Base-by-base conservation (phyloP, 2,888 invertebrate species). In the Hyppa rectilinea region DNA sequence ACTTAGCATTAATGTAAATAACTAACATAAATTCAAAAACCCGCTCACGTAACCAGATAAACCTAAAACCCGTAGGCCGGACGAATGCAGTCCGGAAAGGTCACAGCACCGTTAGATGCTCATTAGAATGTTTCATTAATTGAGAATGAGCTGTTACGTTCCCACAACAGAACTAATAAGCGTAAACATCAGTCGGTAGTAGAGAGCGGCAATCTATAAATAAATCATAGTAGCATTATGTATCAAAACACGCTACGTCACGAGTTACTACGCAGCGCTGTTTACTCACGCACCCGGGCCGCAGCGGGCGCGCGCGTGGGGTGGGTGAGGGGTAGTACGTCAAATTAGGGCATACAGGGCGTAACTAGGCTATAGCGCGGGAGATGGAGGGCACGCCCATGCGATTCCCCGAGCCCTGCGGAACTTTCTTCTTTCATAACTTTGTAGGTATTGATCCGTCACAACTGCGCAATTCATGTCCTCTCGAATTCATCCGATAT, bases 381-480 rank as follows among this genome's bases (percentile, higher is more conserved):
- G 93, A 90, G 93, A 94, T 93, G 92, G 91, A 89, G 91, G 92
- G 91, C 91, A 91, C 94, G 93, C 94, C 94, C 94, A 92, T 91
- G 90, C 93, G 92, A 92, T 91, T 89, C 92, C 92, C 93, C 93
- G 92, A 92, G 93, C 94, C 94, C 92, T 93, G 93, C 94, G 94
- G 92, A 95, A 95, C 92, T 95, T 95, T 92, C 95, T 94, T 93
- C 94, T 95, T 95, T 95, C 95, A 95, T 95, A 95, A 95, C 95
- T 95, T 94, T 91, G 94, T 92, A 92, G 92, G 92, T 95, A 95
- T 95, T 94, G 95, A 95, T 95, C 95, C 95, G 93, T 92, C 93
- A 93, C 91, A 93, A 94, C 94, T 95, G 94, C 95, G 95, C 95
- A 93, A 94, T 94, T 94, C 94, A 94, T 92, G 92, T 92, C 90